Base-by-base conservation (phyloP, 2,113 vertebrate species). In the mouse (Mus musculus) region DNA sequence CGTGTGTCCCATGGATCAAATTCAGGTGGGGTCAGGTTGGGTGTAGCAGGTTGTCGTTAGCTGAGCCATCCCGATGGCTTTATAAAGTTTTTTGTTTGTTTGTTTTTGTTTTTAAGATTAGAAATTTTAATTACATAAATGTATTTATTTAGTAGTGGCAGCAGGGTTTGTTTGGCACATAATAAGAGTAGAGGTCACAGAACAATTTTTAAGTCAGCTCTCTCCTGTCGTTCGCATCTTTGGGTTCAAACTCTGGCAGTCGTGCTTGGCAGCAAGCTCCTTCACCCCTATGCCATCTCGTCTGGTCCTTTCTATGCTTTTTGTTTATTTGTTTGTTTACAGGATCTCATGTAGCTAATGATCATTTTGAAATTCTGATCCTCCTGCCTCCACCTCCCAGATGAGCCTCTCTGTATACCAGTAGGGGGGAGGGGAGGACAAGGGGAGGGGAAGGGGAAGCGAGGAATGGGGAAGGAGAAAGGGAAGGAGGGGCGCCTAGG, bases 361-460 rank as follows among this genome's bases (percentile, higher is more conserved):
- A 72, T 54, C 10, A 0, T 20, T 16, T 69, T 71, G 65, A 52
- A 87, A 46, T 88, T n/a, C 19, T 87, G 85, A 71, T 26, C 33
- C 46, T 26, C 20, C 49, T 2, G 12, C 85, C 65, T 52, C 85
- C 7, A 52, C 11, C 33, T 54, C 33, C 46, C 65, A 84, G 80
- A 39, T 59, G 54, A 81, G 52, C 19, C 17, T 54, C 30, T 80
- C 78, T 39, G 54, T 61, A 39, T 7, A 39, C 33, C 33, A n/a
- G 52, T 56, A 30, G 2, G 5, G 73, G 39, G 10, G 39, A 1
- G 5, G 9, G n/a, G 14, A 16, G 30, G 67, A 16, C 49, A 22
- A 6, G 14, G 2, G 30, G 17, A 69, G 19, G 9, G 4, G 9
- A 36, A 33, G 8, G 4, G 9, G 3, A 22, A 12, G 3, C 5